Percentiles rank a stretch among this genome's conserved stretches.
These are phyloP conservation scores for Copidosoma aretas DNA, from an alignment of 2,888 invertebrate species.

Conservation along the genomic window DNA sequence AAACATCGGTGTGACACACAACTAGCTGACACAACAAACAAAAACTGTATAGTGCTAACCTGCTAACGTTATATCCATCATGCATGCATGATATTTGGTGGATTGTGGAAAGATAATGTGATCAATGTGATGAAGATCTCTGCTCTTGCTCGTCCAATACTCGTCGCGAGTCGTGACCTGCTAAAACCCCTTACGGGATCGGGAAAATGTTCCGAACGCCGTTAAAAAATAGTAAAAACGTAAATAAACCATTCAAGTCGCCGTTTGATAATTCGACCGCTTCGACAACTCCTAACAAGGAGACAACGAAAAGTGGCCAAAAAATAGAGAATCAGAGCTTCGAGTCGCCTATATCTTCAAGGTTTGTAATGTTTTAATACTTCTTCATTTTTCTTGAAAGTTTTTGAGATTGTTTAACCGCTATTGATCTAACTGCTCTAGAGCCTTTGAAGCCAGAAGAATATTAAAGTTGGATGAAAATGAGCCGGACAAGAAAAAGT, in stretches of 20 bases:
- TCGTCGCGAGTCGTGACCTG: no score
- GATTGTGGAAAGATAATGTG: no score
- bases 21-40: no score
- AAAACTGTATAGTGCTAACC: no score
- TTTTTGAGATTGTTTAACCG: not conserved
- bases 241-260: conserved; percentile 37
- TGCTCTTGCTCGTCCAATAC: no score
- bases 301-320: conserved; percentile 1
- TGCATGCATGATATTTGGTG: no score
- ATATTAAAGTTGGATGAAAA: conserved; percentile 24
- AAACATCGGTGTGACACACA: no score
- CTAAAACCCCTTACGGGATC: no score
- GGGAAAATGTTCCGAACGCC: conserved; percentile 30
- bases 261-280: conserved; percentile 25
- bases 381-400: not conserved
- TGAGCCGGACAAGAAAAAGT: conserved; percentile 19
- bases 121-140: no score
- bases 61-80: no score
- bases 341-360: conserved; percentile 15
- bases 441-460: conserved; percentile 31
- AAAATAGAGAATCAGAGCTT: conserved; percentile 1
- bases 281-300: conserved; percentile 16
- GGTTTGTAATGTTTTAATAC: conserved; percentile 14
- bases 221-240: conserved; percentile 36
- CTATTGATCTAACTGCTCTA: conserved; percentile 11